A percentile compares a stretch with the other conserved stretches of the same genome.
Conservation (phyloP, 2,113 vertebrate species). For the Glaucidium brasilianum region DNA sequence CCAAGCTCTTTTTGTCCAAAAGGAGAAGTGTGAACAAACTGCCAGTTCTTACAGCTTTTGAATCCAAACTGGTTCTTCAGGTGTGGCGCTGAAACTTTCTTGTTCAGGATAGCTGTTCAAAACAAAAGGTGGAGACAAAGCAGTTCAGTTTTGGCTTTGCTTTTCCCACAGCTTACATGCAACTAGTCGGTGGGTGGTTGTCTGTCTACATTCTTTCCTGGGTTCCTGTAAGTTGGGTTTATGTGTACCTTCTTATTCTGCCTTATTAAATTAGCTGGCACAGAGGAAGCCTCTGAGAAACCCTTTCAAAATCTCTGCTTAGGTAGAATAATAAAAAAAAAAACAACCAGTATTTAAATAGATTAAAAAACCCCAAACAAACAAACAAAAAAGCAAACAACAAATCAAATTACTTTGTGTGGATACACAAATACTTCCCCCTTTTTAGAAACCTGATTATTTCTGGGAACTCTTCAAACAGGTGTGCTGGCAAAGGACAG, state of each 20-base stretch:
- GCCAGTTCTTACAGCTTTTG: neutral
- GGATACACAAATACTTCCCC: neutral
- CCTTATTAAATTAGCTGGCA: conserved; percentile 42
- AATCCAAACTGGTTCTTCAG: neutral
- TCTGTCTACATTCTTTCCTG: neutral
- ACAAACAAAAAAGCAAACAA: neutral
- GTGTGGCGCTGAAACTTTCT: neutral
- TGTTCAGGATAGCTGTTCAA: neutral
- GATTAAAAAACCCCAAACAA: neutral
- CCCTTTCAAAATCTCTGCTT: neutral
- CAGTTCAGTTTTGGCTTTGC: neutral
- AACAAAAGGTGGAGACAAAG: neutral
- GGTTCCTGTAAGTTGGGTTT: neutral
- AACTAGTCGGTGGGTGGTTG: neutral
- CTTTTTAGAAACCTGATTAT: neutral
- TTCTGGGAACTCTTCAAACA: neutral
- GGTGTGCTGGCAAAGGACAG: neutral
- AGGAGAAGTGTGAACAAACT: neutral
- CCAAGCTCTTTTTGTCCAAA: neutral
- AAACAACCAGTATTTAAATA: neutral
- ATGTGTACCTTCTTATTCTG: neutral
- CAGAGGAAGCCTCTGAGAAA: conserved; percentile 44
- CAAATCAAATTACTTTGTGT: neutral
- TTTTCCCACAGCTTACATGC: neutral
- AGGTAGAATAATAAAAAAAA: neutral